Conservation (phyloP, 2,113 vertebrate species). For the Xiphophorus hellerii region DNA sequence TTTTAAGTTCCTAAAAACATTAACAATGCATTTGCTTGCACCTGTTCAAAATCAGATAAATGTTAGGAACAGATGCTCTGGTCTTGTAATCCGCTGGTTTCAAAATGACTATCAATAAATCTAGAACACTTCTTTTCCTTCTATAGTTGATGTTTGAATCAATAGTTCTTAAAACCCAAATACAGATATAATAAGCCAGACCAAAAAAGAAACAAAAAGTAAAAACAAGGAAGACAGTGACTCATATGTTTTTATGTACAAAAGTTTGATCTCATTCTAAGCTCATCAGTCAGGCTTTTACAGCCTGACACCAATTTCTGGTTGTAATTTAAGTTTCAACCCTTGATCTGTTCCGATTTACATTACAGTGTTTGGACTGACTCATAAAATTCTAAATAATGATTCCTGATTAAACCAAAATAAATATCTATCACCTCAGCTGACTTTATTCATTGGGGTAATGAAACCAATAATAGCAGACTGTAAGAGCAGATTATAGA, state of each 20-base stretch:
- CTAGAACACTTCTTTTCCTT: too few species aligned
- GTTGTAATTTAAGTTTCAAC: neutral
- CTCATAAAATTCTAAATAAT: too few species aligned
- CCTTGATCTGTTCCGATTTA: neutral
- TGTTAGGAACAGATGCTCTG: too few species aligned
- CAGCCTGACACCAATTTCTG: too few species aligned
- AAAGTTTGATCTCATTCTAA: neutral
- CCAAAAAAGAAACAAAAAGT: neutral
- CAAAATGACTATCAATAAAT: too few species aligned
- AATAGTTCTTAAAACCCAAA: neutral
- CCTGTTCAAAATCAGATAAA: too few species aligned
- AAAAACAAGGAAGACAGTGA: neutral
- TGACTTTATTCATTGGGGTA: neutral
- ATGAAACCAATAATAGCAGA: neutral
- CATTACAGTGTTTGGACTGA: neutral
- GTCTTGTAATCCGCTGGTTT: too few species aligned
- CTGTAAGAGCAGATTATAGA: neutral
- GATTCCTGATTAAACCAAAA: neutral
- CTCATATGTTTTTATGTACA: neutral
- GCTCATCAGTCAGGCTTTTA: neutral
- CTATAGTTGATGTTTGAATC: neutral
- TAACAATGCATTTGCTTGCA: too few species aligned
- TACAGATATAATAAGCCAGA: too few species aligned
- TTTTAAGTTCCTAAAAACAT: too few species aligned
- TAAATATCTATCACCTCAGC: neutral